These are phyloP conservation scores for Taurulus bubalis DNA, from an alignment of 2,113 vertebrate genomes.

Conservation along the genomic window DNA sequence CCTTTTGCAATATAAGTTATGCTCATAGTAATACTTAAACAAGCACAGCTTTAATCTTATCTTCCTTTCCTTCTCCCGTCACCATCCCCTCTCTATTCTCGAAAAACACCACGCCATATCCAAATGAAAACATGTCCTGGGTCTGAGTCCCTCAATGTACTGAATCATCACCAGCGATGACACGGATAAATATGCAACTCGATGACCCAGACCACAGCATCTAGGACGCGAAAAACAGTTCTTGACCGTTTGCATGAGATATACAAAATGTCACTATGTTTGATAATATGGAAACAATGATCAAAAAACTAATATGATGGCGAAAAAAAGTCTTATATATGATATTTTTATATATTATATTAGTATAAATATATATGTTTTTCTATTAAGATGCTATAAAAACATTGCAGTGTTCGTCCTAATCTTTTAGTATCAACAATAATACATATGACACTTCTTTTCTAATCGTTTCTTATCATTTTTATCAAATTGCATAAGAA, in stretches of 20 bases:
- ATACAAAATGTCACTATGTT: neutral
- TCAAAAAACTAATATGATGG: neutral
- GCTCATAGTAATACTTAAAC: neutral
- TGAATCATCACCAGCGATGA: conserved; percentile 26
- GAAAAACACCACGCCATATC: conserved; percentile 43
- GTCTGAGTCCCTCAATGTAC: neutral
- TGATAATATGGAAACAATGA: neutral
- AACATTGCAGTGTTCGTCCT: neutral
- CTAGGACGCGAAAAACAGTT: neutral
- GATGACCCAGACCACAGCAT: neutral
- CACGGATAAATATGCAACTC: neutral
- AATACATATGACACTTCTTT: neutral
- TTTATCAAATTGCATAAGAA: conserved; percentile 37
- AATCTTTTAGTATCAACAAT: neutral
- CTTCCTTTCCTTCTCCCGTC: neutral
- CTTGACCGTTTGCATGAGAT: neutral
- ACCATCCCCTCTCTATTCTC: neutral
- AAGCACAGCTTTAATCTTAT: conserved; percentile 32
- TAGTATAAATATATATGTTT: neutral
- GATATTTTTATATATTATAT: neutral
- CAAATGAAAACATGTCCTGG: conserved; percentile 61
- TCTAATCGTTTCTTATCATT: neutral
- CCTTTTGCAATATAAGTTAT: neutral
- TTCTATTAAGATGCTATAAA: neutral
- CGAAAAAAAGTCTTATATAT: neutral